Evolutionary conservation across 2,113 vertebrate genomes (phyloP), one percentile per base, ranked within the genome.

Genomic region (Genyomyrus donnyi): DNA sequence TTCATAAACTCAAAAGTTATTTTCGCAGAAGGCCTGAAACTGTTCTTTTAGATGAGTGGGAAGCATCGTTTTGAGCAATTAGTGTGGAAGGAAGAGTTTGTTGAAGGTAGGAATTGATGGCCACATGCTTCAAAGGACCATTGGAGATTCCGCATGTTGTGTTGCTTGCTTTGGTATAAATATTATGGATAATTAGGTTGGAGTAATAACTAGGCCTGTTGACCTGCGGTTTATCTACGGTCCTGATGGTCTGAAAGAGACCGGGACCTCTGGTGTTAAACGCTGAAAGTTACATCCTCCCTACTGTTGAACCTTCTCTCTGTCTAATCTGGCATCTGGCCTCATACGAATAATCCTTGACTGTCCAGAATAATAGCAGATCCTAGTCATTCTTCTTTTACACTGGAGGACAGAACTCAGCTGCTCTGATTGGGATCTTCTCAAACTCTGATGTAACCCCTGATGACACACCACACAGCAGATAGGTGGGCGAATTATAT

Each of bases 401-500:
- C 45, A 3, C 66, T 27, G 88, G 42, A 15, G 31, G 19, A 70
- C 19, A n/a, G 45, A 49, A 8, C 46, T 39, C 42, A 9, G 62
- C 88, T 35, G 19, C 17, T 35, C 27, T 83, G 42, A 50, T 53
- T 48, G 21, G 21, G 13, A 46, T 11, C 70, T 89, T n/a, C 21
- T 39, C 13, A 50, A 27, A 92, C 93, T 86, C 91, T 96, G 95
- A 96, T 95, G 94, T 95, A 95, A 96, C 91, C 90, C 94, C 92
- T 92, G 5, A 80, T 19, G 35, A 80, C 15, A 80, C 92, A 93
- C 90, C 93, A 90, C 90, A 88, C 91, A 91, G 87, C 88, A 90
- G 92, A 90, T 62, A 93, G 39, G 92, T 80, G 74, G 74, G 35
- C 15, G 15, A 80, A 80, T 80, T 39, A 39, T 42, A 80, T 80